A percentile compares a stretch with the other conserved stretches of the same genome.
Evolutionary conservation across 1,140 invertebrate genomes (phyloP).

Genomic region (Mesaphorura yosii): DNA sequence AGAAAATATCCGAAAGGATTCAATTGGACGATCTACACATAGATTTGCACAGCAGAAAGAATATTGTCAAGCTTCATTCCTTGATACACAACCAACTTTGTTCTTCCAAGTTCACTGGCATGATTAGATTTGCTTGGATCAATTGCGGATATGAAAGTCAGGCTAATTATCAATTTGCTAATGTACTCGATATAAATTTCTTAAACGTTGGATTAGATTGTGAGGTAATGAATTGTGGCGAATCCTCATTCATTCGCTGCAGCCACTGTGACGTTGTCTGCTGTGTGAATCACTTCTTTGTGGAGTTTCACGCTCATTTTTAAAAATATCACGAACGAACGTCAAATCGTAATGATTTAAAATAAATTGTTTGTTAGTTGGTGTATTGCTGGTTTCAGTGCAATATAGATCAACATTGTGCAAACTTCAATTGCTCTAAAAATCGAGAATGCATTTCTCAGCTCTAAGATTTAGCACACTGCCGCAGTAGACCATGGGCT

Average conservation of each 20-base stretch:
- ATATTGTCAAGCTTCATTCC: neutral
- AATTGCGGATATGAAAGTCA: neutral
- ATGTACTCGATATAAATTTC: neutral
- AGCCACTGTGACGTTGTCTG: neutral
- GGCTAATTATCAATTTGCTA: neutral
- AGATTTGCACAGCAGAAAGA: neutral
- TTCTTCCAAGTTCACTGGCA: neutral
- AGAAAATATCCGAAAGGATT: neutral
- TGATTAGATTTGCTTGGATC: neutral
- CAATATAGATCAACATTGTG: too few species aligned
- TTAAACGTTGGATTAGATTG: neutral
- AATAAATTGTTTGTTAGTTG: too few species aligned
- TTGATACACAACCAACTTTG: neutral
- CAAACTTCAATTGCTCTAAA: too few species aligned
- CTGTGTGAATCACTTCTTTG: neutral
- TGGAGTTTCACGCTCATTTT: neutral
- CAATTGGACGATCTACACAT: neutral
- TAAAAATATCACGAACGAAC: too few species aligned
- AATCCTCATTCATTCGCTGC: neutral
- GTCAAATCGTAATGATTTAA: too few species aligned
- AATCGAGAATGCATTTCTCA: too few species aligned
- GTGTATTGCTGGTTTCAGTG: too few species aligned
- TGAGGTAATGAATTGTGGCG: neutral
- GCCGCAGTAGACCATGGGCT: too few species aligned
- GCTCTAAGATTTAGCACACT: too few species aligned